A percentile compares a stretch with the other conserved stretches of the same genome.
These are phyloP conservation scores for Typhlomys cinereus DNA, from an alignment of 2,113 vertebrate species.

Conservation along the genomic window DNA sequence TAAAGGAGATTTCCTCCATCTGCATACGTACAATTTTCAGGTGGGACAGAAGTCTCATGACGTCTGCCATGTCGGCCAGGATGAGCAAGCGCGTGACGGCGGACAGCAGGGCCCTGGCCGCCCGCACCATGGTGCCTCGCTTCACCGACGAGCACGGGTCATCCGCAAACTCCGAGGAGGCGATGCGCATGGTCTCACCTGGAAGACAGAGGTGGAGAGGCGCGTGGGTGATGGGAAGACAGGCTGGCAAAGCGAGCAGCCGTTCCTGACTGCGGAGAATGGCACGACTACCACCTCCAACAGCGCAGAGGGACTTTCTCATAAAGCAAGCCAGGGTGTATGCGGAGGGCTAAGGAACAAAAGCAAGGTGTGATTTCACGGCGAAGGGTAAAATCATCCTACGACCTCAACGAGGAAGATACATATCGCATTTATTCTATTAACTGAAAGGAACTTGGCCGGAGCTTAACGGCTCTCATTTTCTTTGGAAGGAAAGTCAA, in stretches of 20 bases:
- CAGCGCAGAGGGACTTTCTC: neutral
- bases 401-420: neutral
- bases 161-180: conserved; percentile 97
- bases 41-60: conserved; percentile 98
- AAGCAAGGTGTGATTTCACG: neutral
- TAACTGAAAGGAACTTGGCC: neutral
- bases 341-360: neutral
- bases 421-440: neutral
- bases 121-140: conserved; percentile 98
- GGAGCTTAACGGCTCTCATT: neutral
- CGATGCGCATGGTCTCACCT: conserved; percentile 97
- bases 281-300: neutral
- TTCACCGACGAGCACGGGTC: conserved; percentile 98
- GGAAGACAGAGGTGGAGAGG: neutral
- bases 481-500: neutral
- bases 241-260: accelerated
- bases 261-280: accelerated
- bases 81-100: conserved; percentile 98
- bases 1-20: neutral
- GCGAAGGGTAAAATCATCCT: neutral
- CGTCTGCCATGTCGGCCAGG: conserved; percentile 98
- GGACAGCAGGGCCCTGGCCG: conserved; percentile 94
- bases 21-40: conserved; percentile 94
- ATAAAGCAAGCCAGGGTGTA: accelerated
- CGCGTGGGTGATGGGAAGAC: neutral